Evolutionary conservation across 2,888 invertebrate species (phyloP).

Genomic region (Ennomos quercinarius): DNA sequence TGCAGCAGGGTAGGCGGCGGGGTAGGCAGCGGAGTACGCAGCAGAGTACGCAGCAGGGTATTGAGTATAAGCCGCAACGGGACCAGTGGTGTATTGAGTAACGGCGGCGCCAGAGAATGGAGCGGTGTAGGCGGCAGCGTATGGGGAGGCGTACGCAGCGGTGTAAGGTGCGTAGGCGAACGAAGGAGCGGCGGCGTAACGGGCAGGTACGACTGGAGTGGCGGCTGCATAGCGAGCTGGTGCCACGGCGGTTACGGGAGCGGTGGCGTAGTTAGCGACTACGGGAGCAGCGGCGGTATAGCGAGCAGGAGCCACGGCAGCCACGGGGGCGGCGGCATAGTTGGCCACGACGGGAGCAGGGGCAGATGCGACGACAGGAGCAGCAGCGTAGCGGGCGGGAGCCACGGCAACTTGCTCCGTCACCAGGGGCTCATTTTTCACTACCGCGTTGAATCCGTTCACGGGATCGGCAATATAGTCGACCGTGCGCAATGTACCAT

Average conservation of each 20-base stretch:
- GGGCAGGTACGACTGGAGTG: constrained; percentile 37
- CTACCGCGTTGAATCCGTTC: constrained; percentile 76
- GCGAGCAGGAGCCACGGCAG: constrained; percentile 37
- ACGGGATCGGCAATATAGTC: constrained; percentile 74
- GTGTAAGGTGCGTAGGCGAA: constrained; percentile 85
- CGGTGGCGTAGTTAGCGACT: constrained; percentile 42
- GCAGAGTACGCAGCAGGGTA: constrained; percentile 10
- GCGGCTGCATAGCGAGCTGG: constrained; percentile 34
- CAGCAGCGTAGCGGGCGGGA: constrained; percentile 51
- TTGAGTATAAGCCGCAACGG: constrained; percentile 29
- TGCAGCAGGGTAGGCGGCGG: constrained; percentile 45
- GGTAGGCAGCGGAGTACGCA: constrained; percentile 34
- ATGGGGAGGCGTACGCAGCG: constrained; percentile 43
- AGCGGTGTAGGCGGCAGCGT: constrained; percentile 44
- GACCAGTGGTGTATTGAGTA: constrained; percentile 42
- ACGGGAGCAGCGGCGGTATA: constrained; percentile 43
- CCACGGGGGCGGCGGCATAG: constrained; percentile 51
- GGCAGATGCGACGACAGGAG: constrained; percentile 46
- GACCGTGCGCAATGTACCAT: constrained; percentile 73
- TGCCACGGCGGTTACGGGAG: constrained; percentile 42
- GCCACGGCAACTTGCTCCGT: constrained; percentile 50
- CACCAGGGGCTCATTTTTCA: constrained; percentile 68
- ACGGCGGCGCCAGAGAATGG: constrained; percentile 40
- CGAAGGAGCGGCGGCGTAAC: constrained; percentile 77
- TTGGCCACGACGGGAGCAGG: constrained; percentile 45